Evolutionary conservation across 2,888 invertebrate species (phyloP).

Genomic region (Ariolimax columbianus): DNA sequence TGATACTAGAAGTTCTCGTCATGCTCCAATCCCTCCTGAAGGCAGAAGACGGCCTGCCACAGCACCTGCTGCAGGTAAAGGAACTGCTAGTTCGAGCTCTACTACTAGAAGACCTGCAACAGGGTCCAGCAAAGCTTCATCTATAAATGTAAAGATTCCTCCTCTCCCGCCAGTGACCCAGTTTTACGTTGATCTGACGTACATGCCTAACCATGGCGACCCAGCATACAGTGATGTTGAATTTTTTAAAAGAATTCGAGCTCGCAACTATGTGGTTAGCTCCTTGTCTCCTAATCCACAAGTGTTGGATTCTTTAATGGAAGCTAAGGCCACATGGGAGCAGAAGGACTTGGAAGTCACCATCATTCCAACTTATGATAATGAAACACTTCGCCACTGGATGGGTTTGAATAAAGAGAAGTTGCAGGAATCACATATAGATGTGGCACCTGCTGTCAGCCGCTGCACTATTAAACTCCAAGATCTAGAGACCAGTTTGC

Average conservation of each 20-base stretch:
- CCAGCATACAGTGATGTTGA: slow-evolving; percentile 94
- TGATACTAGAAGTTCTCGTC: slow-evolving; percentile 54
- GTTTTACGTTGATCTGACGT: slow-evolving; percentile 93
- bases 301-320: slow-evolving; percentile 95
- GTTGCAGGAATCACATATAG: slow-evolving; percentile 90
- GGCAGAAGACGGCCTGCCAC: slow-evolving; percentile 44
- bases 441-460: slow-evolving; percentile 96
- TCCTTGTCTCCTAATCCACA: slow-evolving; percentile 95
- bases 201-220: slow-evolving; percentile 97
- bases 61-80: slow-evolving; percentile 53
- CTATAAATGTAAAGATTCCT: slow-evolving; percentile 64
- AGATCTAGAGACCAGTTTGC: slow-evolving; percentile 95
- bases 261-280: slow-evolving; percentile 96
- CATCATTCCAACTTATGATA: slow-evolving; percentile 98
- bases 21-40: slow-evolving; percentile 66
- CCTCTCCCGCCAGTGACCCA: slow-evolving; percentile 73
- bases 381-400: slow-evolving; percentile 97
- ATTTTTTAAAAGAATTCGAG: slow-evolving; percentile 94
- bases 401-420: slow-evolving; percentile 96
- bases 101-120: slow-evolving; percentile 56
- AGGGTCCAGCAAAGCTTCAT: slow-evolving; percentile 54
- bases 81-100: slow-evolving; percentile 58
- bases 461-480: slow-evolving; percentile 98
- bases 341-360: slow-evolving; percentile 89
- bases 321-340: slow-evolving; percentile 97